Evolutionary conservation across 2,113 vertebrate species (phyloP), one percentile per base, ranked within the genome.

Genomic region (Vidua macroura): DNA sequence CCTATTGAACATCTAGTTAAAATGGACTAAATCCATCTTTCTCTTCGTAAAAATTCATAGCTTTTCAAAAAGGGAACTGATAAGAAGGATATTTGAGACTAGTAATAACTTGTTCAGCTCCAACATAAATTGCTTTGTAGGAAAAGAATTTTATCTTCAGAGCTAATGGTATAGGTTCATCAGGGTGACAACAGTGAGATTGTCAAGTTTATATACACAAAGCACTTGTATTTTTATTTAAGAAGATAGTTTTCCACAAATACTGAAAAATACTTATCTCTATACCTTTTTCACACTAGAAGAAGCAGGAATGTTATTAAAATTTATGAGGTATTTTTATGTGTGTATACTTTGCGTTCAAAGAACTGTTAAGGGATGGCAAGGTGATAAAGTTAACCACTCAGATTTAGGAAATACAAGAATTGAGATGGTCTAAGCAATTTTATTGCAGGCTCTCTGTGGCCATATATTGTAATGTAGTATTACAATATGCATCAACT

Each of bases 271-370:
- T 67, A 37, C 31, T 90, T 88, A 62, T 52, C 51, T 88, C 31
- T 70, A 30, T 58, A 60, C 52, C 35, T 84, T 74, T 35, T 77
- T 93, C 48, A 75, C 48, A 74, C 22, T 25, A 89, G 59, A 84
- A 68, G n/a, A 75, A 86, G 62, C 37, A 87, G 62, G 35, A 80
- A 88, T 63, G 43, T 46, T 87, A n/a, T 93, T 92, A 93, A 95
- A 90, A 59, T 83, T 92, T 88, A 90, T 90, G 96, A 83, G 53
- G 8, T 3, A 28, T 87, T 90, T 92, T 80, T 56, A 74, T 80
- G 49, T 37, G 27, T 77, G 17, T 48, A 78, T 75, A 60, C 20
- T 35, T 35, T 60, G 44, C 60, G 83, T 92, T 94, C n/a, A 88
- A 86, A 93, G 49, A 75, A 68, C 43, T 67, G 55, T 83, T 74